Conservation (phyloP, 2,113 vertebrate species). For the Elgaria multicarinata region DNA sequence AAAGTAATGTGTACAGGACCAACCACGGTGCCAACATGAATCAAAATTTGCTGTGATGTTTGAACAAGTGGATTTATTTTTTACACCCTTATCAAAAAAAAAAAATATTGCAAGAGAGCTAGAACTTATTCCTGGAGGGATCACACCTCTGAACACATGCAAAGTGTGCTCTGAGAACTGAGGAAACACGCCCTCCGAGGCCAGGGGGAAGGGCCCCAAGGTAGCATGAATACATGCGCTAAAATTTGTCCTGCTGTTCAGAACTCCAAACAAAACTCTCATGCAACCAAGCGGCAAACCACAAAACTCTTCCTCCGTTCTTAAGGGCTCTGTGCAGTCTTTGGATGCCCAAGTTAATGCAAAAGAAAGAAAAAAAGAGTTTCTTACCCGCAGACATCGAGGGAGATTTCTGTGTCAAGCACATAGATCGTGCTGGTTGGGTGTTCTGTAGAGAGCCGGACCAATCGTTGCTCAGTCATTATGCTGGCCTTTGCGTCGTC, state of each 20-base stretch:
- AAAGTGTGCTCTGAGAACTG: background rate
- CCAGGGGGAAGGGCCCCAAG: background rate
- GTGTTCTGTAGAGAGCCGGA: slow-evolving; percentile 74
- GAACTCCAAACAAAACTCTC: no score
- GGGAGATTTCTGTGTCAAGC: slow-evolving; percentile 75
- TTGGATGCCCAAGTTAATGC: no score
- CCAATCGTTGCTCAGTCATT: slow-evolving; percentile 73
- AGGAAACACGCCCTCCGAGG: background rate
- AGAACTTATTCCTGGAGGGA: no score
- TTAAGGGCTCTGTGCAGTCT: background rate
- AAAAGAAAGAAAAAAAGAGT: no score
- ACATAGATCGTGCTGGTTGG: slow-evolving; percentile 69
- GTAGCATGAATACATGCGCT: no score
- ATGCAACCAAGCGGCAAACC: no score
- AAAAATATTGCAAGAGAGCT: no score
- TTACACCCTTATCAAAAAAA: background rate
- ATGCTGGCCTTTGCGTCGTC: rapidly evolving
- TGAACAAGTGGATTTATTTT: background rate
- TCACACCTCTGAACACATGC: background rate
- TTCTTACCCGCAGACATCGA: slow-evolving; percentile 77
- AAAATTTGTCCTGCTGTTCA: no score
- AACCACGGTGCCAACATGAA: no score
- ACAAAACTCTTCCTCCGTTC: no score
- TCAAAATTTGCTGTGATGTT: no score
- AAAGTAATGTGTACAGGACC: no score